These are phyloP conservation scores for Drosophila cyrtoloma DNA, from an alignment of 2,888 invertebrate species.

Conservation along the genomic window DNA sequence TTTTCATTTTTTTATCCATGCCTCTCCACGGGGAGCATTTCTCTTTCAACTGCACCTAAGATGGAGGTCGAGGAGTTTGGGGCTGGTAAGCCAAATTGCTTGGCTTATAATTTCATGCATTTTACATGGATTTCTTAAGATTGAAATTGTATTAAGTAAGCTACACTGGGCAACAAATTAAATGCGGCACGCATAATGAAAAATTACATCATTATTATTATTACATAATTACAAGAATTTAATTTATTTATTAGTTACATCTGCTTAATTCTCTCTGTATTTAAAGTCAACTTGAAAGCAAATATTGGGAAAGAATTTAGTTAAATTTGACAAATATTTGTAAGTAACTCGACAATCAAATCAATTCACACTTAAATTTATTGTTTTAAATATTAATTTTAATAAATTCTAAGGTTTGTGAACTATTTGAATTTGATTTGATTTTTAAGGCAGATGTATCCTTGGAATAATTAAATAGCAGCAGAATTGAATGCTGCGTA, in stretches of 20 bases:
- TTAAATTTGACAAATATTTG: background rate
- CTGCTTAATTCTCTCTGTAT: too few species aligned
- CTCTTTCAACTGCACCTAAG: constrained; percentile 32
- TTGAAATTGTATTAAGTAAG: constrained; percentile 43
- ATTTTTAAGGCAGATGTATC: background rate
- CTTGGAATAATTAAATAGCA: background rate
- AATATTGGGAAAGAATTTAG: background rate
- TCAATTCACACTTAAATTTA: background rate
- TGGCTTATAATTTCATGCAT: constrained; percentile 65
- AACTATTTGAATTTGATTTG: background rate
- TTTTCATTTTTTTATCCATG: constrained; percentile 8
- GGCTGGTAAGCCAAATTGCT: constrained; percentile 56
- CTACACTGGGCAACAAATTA: constrained; percentile 43
- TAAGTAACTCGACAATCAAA: background rate
- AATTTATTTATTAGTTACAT: background rate
- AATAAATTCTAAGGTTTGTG: background rate
- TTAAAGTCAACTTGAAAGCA: background rate
- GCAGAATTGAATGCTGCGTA: background rate
- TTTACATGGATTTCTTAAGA: constrained; percentile 60
- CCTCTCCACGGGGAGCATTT: constrained; percentile 61
- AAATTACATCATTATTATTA: background rate
- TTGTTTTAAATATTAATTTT: background rate
- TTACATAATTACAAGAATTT: background rate
- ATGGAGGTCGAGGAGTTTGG: constrained; percentile 7
- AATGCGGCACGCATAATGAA: background rate